phyloP scores from a whole-genome alignment of 2,888 invertebrate species.

The Lepidocyrtoides sp. region DNA sequence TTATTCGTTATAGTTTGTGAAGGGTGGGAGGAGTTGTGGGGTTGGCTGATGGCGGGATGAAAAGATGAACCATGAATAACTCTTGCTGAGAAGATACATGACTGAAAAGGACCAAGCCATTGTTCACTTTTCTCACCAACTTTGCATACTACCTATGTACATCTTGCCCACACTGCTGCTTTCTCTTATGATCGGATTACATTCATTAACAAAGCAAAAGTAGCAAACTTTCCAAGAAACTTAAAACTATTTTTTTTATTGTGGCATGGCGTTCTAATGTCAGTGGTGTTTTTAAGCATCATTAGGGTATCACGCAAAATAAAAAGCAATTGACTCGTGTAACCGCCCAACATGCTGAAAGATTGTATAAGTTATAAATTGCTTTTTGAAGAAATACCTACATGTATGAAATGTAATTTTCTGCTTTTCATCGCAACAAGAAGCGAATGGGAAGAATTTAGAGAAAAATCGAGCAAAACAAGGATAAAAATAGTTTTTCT shows the following conservation, averaged over 20 bases:
- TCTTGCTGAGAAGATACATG: neutral
- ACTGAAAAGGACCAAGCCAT: neutral
- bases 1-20: neutral
- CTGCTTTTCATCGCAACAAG: neutral
- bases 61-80: slow-evolving; percentile 12
- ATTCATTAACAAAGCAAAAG: too few relatives aligned
- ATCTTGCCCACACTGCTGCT: neutral
- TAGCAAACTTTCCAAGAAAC: too few relatives aligned
- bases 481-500: slow-evolving; percentile 5
- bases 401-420: too few relatives aligned
- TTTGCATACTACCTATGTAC: neutral
- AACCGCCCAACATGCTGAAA: neutral
- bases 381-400: too few relatives aligned
- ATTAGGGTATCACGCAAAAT: neutral
- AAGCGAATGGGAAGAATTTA: neutral
- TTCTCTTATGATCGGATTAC: too few relatives aligned
- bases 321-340: neutral
- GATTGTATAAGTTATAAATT: too few relatives aligned
- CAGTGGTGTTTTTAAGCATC: too few relatives aligned
- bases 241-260: too few relatives aligned
- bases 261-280: too few relatives aligned
- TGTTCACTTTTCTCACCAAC: slow-evolving; percentile 1
- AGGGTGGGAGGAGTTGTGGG: slow-evolving; percentile 16
- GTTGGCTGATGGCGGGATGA: neutral
- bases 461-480: neutral